Percentiles rank a stretch among this genome's conserved stretches.
Evolutionary conservation across 2,888 invertebrate species (phyloP).

Genomic region (Mongoloraphidia duomilia): DNA sequence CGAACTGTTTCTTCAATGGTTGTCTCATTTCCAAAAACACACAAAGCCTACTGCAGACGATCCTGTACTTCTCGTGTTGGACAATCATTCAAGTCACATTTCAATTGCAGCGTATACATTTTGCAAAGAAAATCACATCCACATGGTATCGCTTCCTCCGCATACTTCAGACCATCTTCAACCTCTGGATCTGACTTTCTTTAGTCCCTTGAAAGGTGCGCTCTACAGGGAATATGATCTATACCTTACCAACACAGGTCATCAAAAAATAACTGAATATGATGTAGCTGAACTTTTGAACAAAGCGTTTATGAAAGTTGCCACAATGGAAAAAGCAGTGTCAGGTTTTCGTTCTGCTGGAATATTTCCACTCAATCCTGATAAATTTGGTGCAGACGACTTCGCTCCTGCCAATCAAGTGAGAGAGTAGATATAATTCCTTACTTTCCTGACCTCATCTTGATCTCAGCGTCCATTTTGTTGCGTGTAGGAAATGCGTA

Average conservation of each 20-base stretch:
- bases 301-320: no score
- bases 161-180: constrained; percentile 4
- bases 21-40: constrained; percentile 6
- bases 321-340: no score
- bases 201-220: constrained; percentile 5
- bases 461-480: no score
- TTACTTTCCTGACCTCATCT: no score
- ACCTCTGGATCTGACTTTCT: neutral
- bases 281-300: neutral
- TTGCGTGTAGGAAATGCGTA: no score
- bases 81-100: constrained; percentile 2
- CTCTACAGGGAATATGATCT: neutral
- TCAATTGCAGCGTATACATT: constrained; percentile 3
- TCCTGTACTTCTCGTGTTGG: neutral
- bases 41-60: neutral
- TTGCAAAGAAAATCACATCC: constrained; percentile 3
- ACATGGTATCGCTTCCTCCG: constrained; percentile 6
- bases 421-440: no score
- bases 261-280: no score
- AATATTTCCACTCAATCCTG: neutral
- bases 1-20: constrained; percentile 4
- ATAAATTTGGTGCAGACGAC: neutral
- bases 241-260: no score
- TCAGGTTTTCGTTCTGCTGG: neutral
- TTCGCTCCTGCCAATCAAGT: neutral